Conservation (phyloP, 2,113 vertebrate genomes). For the Progne subis region DNA sequence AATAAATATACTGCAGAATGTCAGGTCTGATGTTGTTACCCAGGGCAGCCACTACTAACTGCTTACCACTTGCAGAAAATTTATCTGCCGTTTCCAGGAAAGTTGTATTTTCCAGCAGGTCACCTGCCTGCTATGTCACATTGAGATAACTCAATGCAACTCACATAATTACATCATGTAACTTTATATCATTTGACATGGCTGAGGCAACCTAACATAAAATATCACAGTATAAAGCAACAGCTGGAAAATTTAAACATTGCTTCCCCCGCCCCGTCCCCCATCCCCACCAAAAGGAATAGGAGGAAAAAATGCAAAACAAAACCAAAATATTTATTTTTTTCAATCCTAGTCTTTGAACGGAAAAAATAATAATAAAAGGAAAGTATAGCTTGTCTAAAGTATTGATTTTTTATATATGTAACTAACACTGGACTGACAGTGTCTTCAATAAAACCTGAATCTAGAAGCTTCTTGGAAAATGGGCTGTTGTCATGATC, state of each 20-base stretch:
- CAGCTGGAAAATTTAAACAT: constrained; percentile 72
- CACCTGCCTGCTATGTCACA: constrained; percentile 33
- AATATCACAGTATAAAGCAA: constrained; percentile 57
- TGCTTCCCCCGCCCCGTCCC: neutral
- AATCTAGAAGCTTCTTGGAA: neutral
- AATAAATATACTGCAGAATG: constrained; percentile 36
- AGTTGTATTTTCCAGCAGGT: constrained; percentile 2
- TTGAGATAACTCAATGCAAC: constrained; percentile 60
- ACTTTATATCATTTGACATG: constrained; percentile 63
- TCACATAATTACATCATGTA: constrained; percentile 47
- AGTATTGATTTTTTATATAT: neutral
- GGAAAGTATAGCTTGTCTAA: neutral
- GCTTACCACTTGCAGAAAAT: neutral
- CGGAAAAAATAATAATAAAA: no score
- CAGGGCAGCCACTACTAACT: constrained; percentile 10
- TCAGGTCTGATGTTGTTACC: neutral
- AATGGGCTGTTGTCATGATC: neutral
- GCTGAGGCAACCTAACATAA: constrained; percentile 63
- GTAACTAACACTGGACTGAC: neutral
- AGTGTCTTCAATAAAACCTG: neutral
- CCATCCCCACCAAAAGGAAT: neutral
- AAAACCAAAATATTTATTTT: neutral
- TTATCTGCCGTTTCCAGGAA: constrained; percentile 57
- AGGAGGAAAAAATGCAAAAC: neutral
- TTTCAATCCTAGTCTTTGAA: constrained; percentile 15